Base-by-base conservation (phyloP, 2,797 vertebrate species). In the Thalassophryne amazonica region DNA sequence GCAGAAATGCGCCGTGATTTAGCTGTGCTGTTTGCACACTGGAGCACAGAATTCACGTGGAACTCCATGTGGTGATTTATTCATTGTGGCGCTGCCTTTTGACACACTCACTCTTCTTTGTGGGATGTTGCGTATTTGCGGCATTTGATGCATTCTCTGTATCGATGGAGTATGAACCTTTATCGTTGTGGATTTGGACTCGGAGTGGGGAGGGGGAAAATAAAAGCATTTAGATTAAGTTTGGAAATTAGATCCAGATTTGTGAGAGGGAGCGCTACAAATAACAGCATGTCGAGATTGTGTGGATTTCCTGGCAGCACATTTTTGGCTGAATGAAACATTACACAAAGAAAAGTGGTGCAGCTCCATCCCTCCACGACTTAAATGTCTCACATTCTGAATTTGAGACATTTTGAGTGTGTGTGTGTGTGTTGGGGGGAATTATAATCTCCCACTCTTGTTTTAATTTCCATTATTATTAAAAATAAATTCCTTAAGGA, bases 241-340 rank as follows among this genome's bases (percentile, higher is more conserved):
- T 33, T 2, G 32, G 25, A 60, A 72, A 66, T 61, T 21, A 41
- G 31, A 69, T 42, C 11, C 34, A 47, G 39, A 20, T 52, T 50
- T 62, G 45, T 57, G 11, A 28, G 53, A 54, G 29, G 36, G 32
- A 16, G 14, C 8, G 30, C 29, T 48, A 23, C 29, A 67, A 38
- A 43, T 6, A 19, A 17, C 32, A 56, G 37, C 41, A 36, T 46
- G 46, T 46, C 45, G 28, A 72, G 67, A 60, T 35, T 62, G 56
- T 60, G 59, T 60, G 43, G n/a, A n/a, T n/a, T 73, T 59, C 77
- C 76, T 60, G 74, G 78, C 35, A 55, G 76, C 73, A 73, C 78
- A 69, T 35, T 29, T n/a, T 48, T 65, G 64, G 50, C 66, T 66
- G 39, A 60, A 22, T 43, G 27, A 51, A 55, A 47, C 56, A 21